These are phyloP conservation scores for Cephus spinipes DNA, from an alignment of 2,888 invertebrate species.

Conservation along the genomic window DNA sequence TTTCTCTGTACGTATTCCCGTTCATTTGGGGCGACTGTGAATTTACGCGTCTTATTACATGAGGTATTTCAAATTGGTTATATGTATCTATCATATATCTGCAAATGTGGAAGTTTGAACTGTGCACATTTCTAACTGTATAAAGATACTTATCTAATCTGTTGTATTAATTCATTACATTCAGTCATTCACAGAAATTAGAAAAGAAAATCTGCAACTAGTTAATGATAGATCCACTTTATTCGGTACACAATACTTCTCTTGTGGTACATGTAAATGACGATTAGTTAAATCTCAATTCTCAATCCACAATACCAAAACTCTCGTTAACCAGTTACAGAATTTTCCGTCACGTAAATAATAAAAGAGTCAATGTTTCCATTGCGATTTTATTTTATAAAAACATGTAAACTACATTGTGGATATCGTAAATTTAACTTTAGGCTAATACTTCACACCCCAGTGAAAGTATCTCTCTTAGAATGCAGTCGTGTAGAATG, in stretches of 20 bases:
- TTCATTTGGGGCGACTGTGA: neutral
- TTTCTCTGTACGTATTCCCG: neutral
- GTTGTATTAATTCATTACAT: too few relatives aligned
- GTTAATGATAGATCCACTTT: neutral
- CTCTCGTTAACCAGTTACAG: neutral
- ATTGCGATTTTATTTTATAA: constrained; percentile 56
- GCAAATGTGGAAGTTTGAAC: too few relatives aligned
- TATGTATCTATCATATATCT: too few relatives aligned
- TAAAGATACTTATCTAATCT: too few relatives aligned
- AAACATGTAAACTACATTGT: constrained; percentile 62
- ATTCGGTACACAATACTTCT: neutral
- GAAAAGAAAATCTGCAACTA: too few relatives aligned
- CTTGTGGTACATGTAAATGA: neutral
- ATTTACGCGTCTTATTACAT: too few relatives aligned
- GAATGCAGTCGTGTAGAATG: constrained; percentile 46
- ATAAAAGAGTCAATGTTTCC: neutral
- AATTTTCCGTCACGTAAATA: neutral
- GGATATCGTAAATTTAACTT: constrained; percentile 52
- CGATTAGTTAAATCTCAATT: neutral
- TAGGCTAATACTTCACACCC: constrained; percentile 44
- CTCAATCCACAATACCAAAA: neutral
- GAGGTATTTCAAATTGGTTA: too few relatives aligned
- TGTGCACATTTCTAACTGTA: too few relatives aligned
- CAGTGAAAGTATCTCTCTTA: constrained; percentile 28
- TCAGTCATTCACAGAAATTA: too few relatives aligned